phyloP scores from a whole-genome alignment of 1,140 invertebrate genomes.

The Acromyrmex echinatior region DNA sequence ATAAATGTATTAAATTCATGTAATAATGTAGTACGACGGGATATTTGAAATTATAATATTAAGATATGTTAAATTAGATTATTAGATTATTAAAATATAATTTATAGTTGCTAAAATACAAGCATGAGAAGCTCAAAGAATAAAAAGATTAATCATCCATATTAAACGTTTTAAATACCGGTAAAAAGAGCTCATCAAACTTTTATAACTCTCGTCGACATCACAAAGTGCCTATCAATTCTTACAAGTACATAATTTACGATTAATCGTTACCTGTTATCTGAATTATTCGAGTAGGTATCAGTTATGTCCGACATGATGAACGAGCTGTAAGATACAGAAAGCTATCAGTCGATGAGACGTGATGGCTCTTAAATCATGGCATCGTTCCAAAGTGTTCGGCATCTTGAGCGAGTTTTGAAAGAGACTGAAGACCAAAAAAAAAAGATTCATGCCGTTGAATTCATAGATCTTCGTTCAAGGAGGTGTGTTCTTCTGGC shows the following conservation, averaged over 20 bases:
- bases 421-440: constrained; percentile 26
- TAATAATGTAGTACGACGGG: neutral
- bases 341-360: constrained; percentile 32
- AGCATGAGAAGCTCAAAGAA: neutral
- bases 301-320: constrained; percentile 47
- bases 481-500: neutral
- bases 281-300: constrained; percentile 18
- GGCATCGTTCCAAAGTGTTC: constrained; percentile 52
- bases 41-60: neutral
- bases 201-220: neutral
- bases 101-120: constrained; percentile 14
- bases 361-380: constrained; percentile 51
- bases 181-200: neutral
- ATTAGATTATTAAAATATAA: constrained; percentile 14
- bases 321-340: constrained; percentile 37
- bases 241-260: constrained; percentile 20
- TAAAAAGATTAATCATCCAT: constrained; percentile 18
- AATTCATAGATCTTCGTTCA: constrained; percentile 30
- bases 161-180: neutral
- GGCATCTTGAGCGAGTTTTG: constrained; percentile 25
- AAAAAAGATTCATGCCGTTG: constrained; percentile 19
- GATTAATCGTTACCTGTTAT: constrained; percentile 30
- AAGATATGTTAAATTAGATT: neutral
- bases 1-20: neutral
- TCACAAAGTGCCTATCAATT: neutral